Evolutionary conservation across 2,113 vertebrate species (phyloP).

Genomic region (Grammomys surdaster): DNA sequence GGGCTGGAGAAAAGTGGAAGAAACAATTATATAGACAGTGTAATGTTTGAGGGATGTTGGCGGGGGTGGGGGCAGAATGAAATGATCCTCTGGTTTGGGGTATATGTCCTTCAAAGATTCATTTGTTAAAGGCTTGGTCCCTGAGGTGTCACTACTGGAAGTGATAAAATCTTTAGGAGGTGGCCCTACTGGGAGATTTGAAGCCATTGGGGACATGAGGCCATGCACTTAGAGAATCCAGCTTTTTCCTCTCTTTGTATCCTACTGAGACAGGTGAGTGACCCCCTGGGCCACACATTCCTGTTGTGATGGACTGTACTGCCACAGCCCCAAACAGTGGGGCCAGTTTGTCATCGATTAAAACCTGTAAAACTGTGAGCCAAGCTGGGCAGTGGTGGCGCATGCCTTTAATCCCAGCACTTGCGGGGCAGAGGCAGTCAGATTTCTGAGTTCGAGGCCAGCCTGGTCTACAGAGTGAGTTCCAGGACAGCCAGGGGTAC

Average conservation of each 20-base stretch:
- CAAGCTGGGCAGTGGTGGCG: neutral
- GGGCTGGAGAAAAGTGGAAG: neutral
- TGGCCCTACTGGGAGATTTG: neutral
- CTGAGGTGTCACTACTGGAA: neutral
- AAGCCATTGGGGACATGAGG: too few species aligned
- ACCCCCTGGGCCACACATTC: neutral
- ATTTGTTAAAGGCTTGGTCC: neutral
- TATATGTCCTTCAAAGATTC: neutral
- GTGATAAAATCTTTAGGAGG: neutral
- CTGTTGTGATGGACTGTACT: neutral
- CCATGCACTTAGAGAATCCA: neutral
- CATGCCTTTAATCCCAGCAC: too few species aligned
- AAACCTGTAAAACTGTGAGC: neutral
- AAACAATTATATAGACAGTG: neutral
- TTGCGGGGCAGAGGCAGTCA: too few species aligned
- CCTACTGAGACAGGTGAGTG: neutral
- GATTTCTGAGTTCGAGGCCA: too few species aligned
- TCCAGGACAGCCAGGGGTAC: too few species aligned
- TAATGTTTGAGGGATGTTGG: neutral
- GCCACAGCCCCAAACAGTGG: neutral
- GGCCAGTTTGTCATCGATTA: neutral
- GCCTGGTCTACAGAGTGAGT: too few species aligned
- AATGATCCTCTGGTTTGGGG: neutral
- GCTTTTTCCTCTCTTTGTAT: neutral
- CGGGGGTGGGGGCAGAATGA: neutral